Evolutionary conservation across 2,113 vertebrate genomes (phyloP).

Genomic region (Pionites leucogaster): DNA sequence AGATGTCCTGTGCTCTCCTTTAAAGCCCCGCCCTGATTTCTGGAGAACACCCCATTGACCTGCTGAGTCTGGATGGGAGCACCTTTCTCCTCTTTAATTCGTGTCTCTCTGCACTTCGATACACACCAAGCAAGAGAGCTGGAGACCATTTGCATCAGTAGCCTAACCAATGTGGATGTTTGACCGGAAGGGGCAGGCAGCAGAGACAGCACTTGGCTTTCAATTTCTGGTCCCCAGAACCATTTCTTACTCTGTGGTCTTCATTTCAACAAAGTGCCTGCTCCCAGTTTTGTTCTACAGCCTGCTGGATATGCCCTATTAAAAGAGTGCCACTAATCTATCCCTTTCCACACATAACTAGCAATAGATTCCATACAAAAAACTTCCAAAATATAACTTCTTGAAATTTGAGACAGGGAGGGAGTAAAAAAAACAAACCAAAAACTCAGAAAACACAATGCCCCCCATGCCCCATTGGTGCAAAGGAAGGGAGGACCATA

Average conservation of each 20-base stretch:
- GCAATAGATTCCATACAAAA: neutral
- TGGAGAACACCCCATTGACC: neutral
- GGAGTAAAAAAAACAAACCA: neutral
- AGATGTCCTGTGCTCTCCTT: neutral
- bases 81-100: neutral
- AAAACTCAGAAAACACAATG: neutral
- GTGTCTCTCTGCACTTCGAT: neutral
- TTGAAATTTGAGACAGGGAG: rapidly evolving
- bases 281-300: neutral
- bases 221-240: neutral
- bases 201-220: neutral
- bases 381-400: neutral
- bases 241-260: neutral
- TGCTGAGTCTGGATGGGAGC: neutral
- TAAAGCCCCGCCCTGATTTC: neutral
- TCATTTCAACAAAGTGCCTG: neutral
- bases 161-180: neutral
- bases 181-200: neutral
- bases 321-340: neutral
- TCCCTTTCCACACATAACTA: neutral
- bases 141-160: neutral
- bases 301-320: neutral
- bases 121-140: neutral
- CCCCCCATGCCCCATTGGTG: neutral
- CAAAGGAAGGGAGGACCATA: neutral